phyloP scores from a whole-genome alignment of 2,113 vertebrate genomes.

The Gymnorhina tibicen region DNA sequence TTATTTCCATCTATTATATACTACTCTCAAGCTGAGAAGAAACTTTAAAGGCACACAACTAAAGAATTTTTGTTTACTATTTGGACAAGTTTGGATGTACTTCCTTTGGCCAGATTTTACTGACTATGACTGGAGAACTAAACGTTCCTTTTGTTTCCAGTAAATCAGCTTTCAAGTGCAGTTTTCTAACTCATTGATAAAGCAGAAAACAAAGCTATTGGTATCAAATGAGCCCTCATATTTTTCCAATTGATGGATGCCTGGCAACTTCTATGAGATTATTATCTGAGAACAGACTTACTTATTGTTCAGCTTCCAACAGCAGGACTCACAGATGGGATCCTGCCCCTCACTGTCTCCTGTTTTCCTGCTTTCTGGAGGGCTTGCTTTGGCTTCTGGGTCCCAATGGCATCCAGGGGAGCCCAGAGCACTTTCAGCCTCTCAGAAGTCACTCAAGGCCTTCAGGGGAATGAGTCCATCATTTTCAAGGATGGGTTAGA shows the following conservation, averaged over 20 bases:
- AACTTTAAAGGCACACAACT: background rate
- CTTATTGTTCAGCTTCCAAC: conserved; percentile 22
- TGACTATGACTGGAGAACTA: background rate
- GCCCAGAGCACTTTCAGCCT: background rate
- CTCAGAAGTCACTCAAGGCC: background rate
- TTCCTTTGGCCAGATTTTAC: conserved; percentile 25
- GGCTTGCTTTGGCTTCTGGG: background rate
- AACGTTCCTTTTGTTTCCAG: background rate
- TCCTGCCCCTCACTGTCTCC: background rate
- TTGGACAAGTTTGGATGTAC: background rate
- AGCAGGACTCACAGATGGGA: background rate
- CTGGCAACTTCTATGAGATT: background rate
- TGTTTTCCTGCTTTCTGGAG: background rate
- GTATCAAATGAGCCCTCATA: background rate
- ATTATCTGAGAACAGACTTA: conserved; percentile 3
- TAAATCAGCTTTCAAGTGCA: conserved; percentile 40
- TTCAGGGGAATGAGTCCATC: accelerated
- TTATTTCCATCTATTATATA: conserved; percentile 11
- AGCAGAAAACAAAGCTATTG: background rate
- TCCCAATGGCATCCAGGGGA: background rate
- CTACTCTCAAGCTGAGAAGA: background rate
- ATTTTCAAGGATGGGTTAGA: background rate
- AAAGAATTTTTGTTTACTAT: conserved; percentile 16
- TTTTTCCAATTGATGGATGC: background rate
- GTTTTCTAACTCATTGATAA: background rate